These are phyloP conservation scores for Sisyra terminalis DNA, from an alignment of 2,888 invertebrate genomes.

Conservation along the genomic window DNA sequence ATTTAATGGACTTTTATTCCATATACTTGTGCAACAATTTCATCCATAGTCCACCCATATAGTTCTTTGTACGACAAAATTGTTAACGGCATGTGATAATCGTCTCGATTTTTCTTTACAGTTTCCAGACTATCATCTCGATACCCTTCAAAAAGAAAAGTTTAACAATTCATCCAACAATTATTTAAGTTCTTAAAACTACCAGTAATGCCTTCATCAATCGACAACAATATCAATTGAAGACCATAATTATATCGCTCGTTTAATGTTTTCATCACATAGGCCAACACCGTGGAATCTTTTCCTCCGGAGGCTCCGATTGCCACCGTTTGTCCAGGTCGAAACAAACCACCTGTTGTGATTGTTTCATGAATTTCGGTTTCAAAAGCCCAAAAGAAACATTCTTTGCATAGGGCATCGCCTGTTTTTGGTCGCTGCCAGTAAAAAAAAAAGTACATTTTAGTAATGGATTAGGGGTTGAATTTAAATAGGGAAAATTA, in stretches of 20 bases:
- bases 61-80: constrained; percentile 93
- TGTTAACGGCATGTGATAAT: constrained; percentile 85
- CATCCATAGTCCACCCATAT: constrained; percentile 99
- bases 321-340: constrained; percentile 70
- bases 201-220: constrained; percentile 95
- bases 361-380: constrained; percentile 90
- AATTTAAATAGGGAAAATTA: constrained; percentile 7
- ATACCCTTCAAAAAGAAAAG: constrained; percentile 37
- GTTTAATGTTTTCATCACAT: constrained; percentile 82
- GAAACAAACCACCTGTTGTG: constrained; percentile 61
- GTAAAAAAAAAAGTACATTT: constrained; percentile 19
- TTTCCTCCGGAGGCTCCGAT: constrained; percentile 89
- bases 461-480: not conserved
- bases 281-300: constrained; percentile 95
- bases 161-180: too few relatives aligned
- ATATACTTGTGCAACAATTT: constrained; percentile 73
- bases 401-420: constrained; percentile 83
- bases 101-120: constrained; percentile 84
- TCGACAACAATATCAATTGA: constrained; percentile 77
- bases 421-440: constrained; percentile 88
- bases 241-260: constrained; percentile 80
- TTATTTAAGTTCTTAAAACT: too few relatives aligned
- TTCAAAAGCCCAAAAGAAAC: constrained; percentile 89
- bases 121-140: constrained; percentile 94
- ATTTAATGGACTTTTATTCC: not conserved